Conservation (phyloP, 2,888 invertebrate genomes). For the Trachelus iudaicus region DNA sequence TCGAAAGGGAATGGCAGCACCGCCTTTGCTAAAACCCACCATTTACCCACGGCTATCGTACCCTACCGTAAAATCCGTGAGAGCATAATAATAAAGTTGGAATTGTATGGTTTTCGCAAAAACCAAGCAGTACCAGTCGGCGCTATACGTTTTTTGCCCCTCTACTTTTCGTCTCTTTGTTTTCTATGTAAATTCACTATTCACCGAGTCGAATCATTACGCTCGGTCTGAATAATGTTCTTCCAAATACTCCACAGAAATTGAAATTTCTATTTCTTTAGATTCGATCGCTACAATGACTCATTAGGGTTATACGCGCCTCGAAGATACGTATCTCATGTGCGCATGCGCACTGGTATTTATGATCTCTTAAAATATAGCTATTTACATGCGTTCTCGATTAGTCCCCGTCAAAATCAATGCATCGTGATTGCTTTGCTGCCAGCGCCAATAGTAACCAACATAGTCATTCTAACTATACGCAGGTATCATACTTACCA, state of each 20-base stretch:
- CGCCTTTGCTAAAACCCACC: neutral
- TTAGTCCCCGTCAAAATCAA: constrained; percentile 23
- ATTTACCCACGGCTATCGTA: neutral
- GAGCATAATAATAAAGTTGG: neutral
- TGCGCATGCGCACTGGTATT: neutral
- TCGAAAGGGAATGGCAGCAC: neutral
- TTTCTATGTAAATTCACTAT: neutral
- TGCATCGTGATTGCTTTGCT: constrained; percentile 17
- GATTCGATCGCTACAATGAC: neutral
- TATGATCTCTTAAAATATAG: neutral
- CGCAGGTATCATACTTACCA: neutral
- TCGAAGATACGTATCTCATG: no score
- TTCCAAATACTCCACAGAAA: neutral
- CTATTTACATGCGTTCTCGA: constrained; percentile 3
- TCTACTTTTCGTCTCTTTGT: neutral
- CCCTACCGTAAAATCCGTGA: neutral
- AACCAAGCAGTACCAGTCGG: neutral
- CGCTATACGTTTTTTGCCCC: neutral
- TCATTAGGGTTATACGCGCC: neutral
- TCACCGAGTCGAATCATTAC: neutral
- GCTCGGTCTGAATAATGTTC: neutral
- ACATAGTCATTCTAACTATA: neutral
- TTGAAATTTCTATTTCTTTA: neutral
- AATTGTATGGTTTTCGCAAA: neutral
- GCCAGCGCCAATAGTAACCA: neutral